Evolutionary conservation across 2,888 invertebrate species (phyloP), one percentile per base, ranked within the genome.

Genomic region (Melanchra persicariae): DNA sequence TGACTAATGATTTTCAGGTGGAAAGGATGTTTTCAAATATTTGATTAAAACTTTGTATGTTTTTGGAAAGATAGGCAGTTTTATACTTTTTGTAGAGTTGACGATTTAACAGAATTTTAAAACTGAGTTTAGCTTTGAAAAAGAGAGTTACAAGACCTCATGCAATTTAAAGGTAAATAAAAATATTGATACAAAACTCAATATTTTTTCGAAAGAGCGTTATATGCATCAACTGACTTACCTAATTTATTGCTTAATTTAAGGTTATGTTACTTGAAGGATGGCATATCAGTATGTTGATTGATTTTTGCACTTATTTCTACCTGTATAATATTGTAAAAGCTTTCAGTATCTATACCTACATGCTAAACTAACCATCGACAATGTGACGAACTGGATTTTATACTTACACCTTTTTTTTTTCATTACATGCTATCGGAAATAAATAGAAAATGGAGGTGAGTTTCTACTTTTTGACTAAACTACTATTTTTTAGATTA

Each of bases 371-470:
- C 84, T 88, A 86, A 86, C 86, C 71, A 74, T 73, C 85, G 70
- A 68, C 74, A 72, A 79, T 47, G 62, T 63, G 81, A 81, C 45
- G 74, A 82, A 74, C 70, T 79, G 77, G 66, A 79, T 76, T 85
- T 89, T 85, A 89, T 77, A 77, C 77, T 90, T 88, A 91, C 88
- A 87, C 51, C 69, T 82, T 82, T 87, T 92, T 91, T 92, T 92
- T 93, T 93, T 94, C 92, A 91, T 95, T 95, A 93, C 95, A 94
- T 94, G 95, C 90, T 91, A 93, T 91, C 91, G 88, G 90, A 92
- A 92, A 91, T 83, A 40, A 40, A 90, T 90, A 96, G 95, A 96
- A 84, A 96, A 96, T 75, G 95, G 95, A 91, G 95, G 95, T 95
- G 92, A 95, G 95, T 95, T 84, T 77, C 76, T 61, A 79, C 76